Evolutionary conservation across 2,113 vertebrate genomes (phyloP).

Genomic region (Corythaixoides concolor): DNA sequence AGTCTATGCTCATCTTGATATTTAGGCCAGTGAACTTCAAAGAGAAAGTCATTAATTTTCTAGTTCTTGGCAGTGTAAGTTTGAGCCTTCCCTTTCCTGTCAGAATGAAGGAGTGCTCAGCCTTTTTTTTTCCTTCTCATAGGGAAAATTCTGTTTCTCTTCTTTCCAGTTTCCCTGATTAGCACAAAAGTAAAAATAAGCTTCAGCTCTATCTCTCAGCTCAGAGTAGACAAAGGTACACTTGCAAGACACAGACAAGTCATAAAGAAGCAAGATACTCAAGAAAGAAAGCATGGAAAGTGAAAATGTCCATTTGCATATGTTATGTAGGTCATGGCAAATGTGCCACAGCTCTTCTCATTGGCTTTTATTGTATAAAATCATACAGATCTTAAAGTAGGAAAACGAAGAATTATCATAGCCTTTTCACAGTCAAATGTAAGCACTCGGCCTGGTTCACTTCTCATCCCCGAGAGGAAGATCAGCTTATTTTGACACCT

Average conservation of each 20-base stretch:
- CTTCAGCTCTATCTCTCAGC: neutral
- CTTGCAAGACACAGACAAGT: neutral
- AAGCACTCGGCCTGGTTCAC: neutral
- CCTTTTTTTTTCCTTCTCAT: neutral
- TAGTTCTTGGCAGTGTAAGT: neutral
- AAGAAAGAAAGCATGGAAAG: neutral
- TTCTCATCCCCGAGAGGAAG: neutral
- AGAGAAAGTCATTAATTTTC: slow-evolving; percentile 32
- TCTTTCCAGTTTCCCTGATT: neutral
- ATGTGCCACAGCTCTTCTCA: neutral
- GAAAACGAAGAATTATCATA: neutral
- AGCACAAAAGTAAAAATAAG: neutral
- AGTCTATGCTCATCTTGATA: neutral
- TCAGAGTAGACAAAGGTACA: neutral
- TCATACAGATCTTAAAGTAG: neutral
- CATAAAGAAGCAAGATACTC: neutral
- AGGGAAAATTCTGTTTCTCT: neutral
- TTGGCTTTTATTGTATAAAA: neutral
- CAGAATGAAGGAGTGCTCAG: neutral
- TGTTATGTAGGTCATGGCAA: neutral
- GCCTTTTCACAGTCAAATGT: neutral
- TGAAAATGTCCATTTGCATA: neutral
- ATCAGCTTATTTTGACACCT: neutral
- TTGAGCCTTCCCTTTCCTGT: neutral
- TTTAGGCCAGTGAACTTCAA: slow-evolving; percentile 19